These are phyloP conservation scores for Umimayanthus chanpuru DNA, from an alignment of 92 coral and sea anemone species.

Conservation along the genomic window DNA sequence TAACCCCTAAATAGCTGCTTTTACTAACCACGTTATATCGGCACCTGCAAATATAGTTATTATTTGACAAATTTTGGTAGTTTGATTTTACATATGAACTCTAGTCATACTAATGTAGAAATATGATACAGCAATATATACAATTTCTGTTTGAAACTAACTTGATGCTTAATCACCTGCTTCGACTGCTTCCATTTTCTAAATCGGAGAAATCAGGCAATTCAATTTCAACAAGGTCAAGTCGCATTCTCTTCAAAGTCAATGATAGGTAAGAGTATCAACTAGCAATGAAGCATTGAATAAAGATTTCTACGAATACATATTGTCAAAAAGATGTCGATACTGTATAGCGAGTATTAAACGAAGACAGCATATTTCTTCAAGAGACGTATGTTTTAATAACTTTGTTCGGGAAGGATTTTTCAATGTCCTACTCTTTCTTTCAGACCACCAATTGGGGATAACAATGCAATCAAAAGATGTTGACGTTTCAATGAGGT, in stretches of 20 bases:
- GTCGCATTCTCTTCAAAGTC: background rate
- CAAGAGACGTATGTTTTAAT: background rate
- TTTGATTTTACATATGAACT: too few relatives aligned
- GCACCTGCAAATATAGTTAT: too few relatives aligned
- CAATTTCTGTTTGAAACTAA: too few relatives aligned
- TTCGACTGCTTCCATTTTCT: too few relatives aligned
- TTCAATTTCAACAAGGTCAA: background rate
- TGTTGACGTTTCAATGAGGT: too few relatives aligned
- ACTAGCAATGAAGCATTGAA: too few relatives aligned
- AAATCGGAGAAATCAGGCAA: background rate
- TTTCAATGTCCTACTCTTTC: background rate
- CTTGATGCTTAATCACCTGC: too few relatives aligned
- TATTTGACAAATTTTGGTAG: too few relatives aligned
- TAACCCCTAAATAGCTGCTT: too few relatives aligned
- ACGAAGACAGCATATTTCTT: background rate
- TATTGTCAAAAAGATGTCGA: background rate
- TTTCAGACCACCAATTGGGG: background rate
- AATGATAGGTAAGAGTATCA: background rate
- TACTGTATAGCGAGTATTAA: background rate
- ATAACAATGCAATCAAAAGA: background rate
- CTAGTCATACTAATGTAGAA: too few relatives aligned
- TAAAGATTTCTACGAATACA: background rate
- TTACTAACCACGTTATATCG: too few relatives aligned
- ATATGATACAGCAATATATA: too few relatives aligned
- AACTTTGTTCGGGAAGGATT: background rate